These are phyloP conservation scores for Phalloptychus januarius DNA, from an alignment of 2,797 vertebrate genomes.

Conservation along the genomic window DNA sequence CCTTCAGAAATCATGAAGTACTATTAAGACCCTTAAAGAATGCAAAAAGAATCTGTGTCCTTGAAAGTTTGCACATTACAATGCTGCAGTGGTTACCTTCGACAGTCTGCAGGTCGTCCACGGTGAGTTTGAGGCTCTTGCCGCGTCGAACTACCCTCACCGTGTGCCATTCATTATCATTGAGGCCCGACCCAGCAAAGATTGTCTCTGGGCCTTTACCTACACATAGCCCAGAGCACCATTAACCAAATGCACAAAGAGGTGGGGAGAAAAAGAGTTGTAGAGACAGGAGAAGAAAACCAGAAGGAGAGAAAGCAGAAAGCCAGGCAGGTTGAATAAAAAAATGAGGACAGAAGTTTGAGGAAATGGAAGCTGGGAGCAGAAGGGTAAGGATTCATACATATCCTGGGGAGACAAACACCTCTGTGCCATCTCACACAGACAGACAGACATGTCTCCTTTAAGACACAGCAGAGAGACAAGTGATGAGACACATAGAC, in stretches of 20 bases:
- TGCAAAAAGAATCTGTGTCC: background rate
- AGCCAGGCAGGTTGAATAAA: conserved; percentile 57
- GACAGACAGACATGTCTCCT: conserved; percentile 54
- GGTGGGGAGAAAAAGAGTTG: conserved; percentile 52
- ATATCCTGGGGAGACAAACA: conserved; percentile 58
- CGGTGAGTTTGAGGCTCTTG: conserved; percentile 94
- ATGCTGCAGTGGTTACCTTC: conserved; percentile 86
- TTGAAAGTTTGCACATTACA: background rate
- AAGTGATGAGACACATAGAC: conserved; percentile 58
- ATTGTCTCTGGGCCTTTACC: conserved; percentile 99
- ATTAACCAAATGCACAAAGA: conserved; percentile 70
- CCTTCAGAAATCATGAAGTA: conserved; percentile 1
- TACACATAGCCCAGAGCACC: conserved; percentile 84
- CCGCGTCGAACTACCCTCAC: conserved; percentile 97
- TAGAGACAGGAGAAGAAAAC: conserved; percentile 45
- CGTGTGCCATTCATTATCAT: conserved; percentile 99
- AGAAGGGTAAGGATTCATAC: conserved; percentile 50
- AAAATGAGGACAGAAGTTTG: conserved; percentile 56
- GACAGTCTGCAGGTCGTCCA: conserved; percentile 96
- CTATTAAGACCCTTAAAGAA: background rate
- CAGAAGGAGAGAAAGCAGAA: conserved; percentile 36
- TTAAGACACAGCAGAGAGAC: conserved; percentile 60
- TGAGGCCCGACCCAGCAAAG: conserved; percentile 98
- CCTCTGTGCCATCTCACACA: conserved; percentile 47
- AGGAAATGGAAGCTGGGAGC: conserved; percentile 51